These are phyloP conservation scores for Python bivittatus DNA, from an alignment of 2,113 vertebrate species.

Conservation along the genomic window DNA sequence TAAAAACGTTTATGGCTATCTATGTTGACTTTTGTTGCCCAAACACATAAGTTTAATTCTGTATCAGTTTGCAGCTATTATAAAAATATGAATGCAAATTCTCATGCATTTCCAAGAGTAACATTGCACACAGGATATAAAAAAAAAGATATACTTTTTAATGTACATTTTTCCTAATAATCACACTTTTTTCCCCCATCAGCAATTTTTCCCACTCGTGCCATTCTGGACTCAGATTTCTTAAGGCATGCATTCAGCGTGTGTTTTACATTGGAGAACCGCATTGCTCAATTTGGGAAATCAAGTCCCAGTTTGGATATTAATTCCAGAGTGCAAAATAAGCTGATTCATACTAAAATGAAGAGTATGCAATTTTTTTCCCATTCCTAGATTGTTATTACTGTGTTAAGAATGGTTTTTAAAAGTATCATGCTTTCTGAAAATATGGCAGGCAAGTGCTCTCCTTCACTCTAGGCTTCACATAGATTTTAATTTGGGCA, in stretches of 20 bases:
- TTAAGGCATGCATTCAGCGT: not conserved
- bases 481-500: not conserved
- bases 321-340: not conserved
- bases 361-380: not conserved
- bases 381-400: not conserved
- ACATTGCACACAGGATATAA: not conserved
- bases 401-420: not conserved
- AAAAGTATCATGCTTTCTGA: not conserved
- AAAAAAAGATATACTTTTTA: not conserved
- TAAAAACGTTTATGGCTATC: not conserved
- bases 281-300: not conserved
- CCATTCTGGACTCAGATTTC: not conserved
- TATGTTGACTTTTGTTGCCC: not conserved
- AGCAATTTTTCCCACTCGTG: not conserved
- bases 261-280: not conserved
- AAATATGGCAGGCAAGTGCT: not conserved
- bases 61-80: not conserved
- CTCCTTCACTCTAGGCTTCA: not conserved
- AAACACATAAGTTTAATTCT: not conserved
- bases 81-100: not conserved
- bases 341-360: not conserved
- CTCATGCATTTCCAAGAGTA: not conserved
- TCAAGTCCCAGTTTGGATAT: not conserved
- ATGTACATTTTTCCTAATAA: not conserved
- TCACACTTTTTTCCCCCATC: not conserved